Evolutionary conservation across 2,797 vertebrate genomes (phyloP), one percentile per base, ranked within the genome.

Genomic region (Rhincodon typus): DNA sequence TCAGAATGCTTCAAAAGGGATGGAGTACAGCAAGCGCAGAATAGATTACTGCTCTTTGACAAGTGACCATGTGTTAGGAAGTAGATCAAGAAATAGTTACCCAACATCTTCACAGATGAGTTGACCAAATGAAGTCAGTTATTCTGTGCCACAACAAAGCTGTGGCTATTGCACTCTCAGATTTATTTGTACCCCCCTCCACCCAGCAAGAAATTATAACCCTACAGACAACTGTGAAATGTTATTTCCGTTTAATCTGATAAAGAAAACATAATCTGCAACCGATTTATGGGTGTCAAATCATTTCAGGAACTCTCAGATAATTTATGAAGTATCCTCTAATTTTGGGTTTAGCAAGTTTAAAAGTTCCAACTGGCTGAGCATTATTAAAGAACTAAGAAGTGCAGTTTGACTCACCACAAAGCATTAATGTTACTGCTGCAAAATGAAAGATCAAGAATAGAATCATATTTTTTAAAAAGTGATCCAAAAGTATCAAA

Each of bases 391-490:
- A 67, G n/a, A 93, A 93, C n/a, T 19, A 93, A 93, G 79, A 21
- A 38, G 62, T 67, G 62, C n/a, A 67, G 7, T 42, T 69, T 93
- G n/a, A 69, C 66, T 93, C 90, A 93, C 90, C n/a, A 12, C 62
- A 69, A n/a, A 69, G 90, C 62, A 69, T 8, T 21, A 42, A n/a
- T 21, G 7, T 66, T 42, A 69, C 90, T 93, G 62, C 62, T 93
- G 62, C 90, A 69, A 42, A 93, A 66, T 42, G 90, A 93, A 93
- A 38, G 62, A 93, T 67, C 90, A 67, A 25, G 67, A 93, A 38
- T n/a, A 93, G 66, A 67, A 93, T n/a, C 10, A 69, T 42, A 69
- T 46, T 46, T 46, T 46, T 93, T 57, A 57, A 57, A 93, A 69
- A 93, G 62, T n/a, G 38, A 93, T 42, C 62, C n/a, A 46, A 93